Evolutionary conservation across 2,797 vertebrate species (phyloP).

Genomic region (Dendrocincla tyrannina): DNA sequence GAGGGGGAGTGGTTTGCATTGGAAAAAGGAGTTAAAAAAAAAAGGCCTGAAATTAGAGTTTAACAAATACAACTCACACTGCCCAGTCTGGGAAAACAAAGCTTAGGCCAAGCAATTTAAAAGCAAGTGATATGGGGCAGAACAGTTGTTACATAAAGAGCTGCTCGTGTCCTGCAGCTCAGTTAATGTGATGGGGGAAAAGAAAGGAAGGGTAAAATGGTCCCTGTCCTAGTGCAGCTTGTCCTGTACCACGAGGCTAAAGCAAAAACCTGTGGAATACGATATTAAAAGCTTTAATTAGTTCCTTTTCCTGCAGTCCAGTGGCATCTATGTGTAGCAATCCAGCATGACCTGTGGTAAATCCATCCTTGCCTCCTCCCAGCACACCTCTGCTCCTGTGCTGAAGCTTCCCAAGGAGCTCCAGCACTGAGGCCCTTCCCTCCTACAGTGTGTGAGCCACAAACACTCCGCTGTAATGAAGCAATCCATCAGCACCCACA

Average conservation of each 20-base stretch:
- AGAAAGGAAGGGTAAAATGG: not conserved
- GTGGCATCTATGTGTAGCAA: not conserved
- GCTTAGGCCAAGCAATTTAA: not conserved
- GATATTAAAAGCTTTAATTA: constrained; percentile 33
- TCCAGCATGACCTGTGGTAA: not conserved
- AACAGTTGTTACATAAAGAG: not conserved
- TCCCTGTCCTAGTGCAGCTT: not conserved
- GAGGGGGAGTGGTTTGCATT: not conserved
- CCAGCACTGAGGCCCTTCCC: not conserved
- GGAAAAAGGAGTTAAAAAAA: not conserved
- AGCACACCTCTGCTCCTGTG: fast-evolving
- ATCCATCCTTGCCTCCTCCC: not conserved
- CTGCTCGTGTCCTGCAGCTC: not conserved
- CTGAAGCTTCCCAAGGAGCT: fast-evolving
- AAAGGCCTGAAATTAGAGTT: not conserved
- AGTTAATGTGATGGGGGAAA: not conserved
- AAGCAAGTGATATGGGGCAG: not conserved
- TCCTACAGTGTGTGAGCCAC: fast-evolving
- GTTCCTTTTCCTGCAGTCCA: not conserved
- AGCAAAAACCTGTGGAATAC: not conserved
- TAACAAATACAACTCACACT: not conserved
- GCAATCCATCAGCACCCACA: not conserved
- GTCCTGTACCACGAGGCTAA: not conserved
- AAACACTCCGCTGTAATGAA: fast-evolving
- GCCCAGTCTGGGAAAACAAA: not conserved